phyloP scores from a whole-genome alignment of 2,113 vertebrate species.

The Phalacrocorax aristotelis region DNA sequence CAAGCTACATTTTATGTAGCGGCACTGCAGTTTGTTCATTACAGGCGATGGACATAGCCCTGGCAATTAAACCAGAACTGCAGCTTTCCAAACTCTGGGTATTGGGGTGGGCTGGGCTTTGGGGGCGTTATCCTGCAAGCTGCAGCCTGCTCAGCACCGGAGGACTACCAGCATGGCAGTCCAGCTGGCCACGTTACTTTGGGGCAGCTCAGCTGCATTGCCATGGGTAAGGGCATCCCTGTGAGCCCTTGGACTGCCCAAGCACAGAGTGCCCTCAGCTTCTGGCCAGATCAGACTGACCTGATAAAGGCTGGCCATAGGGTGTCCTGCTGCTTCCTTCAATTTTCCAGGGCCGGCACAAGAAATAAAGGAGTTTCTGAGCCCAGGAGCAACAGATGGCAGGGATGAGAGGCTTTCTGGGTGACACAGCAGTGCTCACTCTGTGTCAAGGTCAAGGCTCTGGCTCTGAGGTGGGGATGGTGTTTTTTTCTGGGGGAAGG shows the following conservation, averaged over 20 bases:
- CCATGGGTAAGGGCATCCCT: background rate
- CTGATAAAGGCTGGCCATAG: background rate
- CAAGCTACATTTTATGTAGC: background rate
- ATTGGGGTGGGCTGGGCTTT: background rate
- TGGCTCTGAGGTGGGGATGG: background rate
- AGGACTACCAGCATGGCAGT: background rate
- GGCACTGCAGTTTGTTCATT: background rate
- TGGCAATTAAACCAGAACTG: background rate
- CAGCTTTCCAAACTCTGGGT: background rate
- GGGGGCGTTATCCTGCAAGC: background rate
- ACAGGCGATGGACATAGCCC: background rate
- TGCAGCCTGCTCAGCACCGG: background rate
- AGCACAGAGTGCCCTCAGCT: background rate
- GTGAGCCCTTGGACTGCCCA: background rate
- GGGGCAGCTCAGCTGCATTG: background rate
- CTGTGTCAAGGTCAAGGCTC: background rate
- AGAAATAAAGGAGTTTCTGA: background rate
- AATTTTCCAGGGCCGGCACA: background rate
- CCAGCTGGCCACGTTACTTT: background rate
- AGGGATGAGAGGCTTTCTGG: background rate
- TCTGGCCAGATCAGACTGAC: background rate
- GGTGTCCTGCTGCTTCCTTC: background rate
- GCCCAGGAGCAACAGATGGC: background rate
- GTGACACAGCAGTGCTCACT: fast-evolving
- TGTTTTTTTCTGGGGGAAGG: background rate